A percentile compares a stretch with the other conserved stretches of the same genome.
phyloP scores from a whole-genome alignment of 2,113 vertebrate species.

The Circaetus cinerascens region DNA sequence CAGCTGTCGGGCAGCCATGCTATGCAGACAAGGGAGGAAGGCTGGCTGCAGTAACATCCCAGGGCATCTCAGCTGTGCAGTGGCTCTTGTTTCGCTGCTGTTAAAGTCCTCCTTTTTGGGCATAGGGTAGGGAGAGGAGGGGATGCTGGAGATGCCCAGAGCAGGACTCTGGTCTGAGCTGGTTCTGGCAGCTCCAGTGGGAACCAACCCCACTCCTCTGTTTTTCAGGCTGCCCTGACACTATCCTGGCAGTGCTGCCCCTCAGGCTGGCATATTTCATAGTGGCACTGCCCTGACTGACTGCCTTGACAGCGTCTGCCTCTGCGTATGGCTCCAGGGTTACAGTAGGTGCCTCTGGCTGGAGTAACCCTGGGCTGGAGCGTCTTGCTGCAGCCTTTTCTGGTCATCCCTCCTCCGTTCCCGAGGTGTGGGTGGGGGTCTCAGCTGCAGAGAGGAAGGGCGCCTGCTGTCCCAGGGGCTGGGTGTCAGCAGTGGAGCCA shows the following conservation, averaged over 20 bases:
- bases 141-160: not conserved
- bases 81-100: not conserved
- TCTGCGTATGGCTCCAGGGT: not conserved
- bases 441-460: not conserved
- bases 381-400: not conserved
- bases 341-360: not conserved
- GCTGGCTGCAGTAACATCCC: not conserved
- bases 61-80: not conserved
- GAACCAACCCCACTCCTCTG: not conserved
- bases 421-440: not conserved
- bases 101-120: not conserved
- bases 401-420: not conserved
- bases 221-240: not conserved
- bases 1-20: not conserved
- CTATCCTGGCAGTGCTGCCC: not conserved
- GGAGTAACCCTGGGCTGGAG: not conserved
- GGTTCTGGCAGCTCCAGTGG: not conserved
- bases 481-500: not conserved
- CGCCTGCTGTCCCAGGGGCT: not conserved
- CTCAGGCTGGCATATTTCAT: not conserved
- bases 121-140: not conserved
- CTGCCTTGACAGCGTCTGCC: accelerated
- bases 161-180: not conserved
- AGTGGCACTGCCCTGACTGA: accelerated
- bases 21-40: not conserved